A percentile compares a stretch with the other conserved stretches of the same genome.
Evolutionary conservation across 2,888 invertebrate genomes (phyloP).

Genomic region (Cyclophora albipunctata): DNA sequence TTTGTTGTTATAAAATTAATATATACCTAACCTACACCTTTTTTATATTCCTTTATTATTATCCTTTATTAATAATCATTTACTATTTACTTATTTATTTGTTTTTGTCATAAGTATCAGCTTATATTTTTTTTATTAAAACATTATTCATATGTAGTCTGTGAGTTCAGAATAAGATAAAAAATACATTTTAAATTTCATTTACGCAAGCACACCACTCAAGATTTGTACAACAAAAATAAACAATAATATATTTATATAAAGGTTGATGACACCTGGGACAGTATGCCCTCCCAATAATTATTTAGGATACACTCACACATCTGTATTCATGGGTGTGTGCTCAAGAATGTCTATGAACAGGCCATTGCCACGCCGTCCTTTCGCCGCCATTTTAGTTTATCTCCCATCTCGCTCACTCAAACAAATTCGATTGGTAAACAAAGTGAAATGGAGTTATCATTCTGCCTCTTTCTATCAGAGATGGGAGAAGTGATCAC

Average conservation of each 20-base stretch:
- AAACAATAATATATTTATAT: not conserved
- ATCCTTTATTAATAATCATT: too few relatives aligned
- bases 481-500: conserved; percentile 36
- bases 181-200: too few relatives aligned
- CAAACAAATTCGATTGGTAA: conserved; percentile 19
- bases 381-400: conserved; percentile 64
- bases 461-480: conserved; percentile 40
- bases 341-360: conserved; percentile 51
- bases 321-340: conserved; percentile 39
- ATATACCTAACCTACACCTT: too few relatives aligned
- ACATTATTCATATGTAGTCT: too few relatives aligned
- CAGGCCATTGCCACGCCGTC: conserved; percentile 39
- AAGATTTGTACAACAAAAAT: too few relatives aligned
- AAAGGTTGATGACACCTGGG: conserved; percentile 41
- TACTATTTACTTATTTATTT: too few relatives aligned
- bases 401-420: conserved; percentile 43
- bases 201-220: too few relatives aligned
- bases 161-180: too few relatives aligned
- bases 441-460: conserved; percentile 30
- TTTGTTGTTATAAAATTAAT: too few relatives aligned
- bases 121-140: too few relatives aligned
- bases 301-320: conserved; percentile 42
- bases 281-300: conserved; percentile 39
- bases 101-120: too few relatives aligned
- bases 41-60: too few relatives aligned